Conservation (phyloP, 2,888 invertebrate species). For the Drosophila setosimentum region DNA sequence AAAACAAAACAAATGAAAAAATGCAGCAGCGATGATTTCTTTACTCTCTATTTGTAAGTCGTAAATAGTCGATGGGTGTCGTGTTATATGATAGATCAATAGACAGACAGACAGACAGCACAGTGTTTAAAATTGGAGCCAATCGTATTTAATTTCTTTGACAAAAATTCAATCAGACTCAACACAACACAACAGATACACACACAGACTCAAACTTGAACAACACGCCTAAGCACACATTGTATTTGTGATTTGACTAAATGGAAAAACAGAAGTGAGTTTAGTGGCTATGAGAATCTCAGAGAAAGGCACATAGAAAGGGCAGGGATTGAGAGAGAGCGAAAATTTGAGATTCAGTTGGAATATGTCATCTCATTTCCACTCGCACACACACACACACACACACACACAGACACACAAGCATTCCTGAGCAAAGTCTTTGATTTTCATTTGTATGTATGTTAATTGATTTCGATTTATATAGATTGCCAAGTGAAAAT, state of each 20-base stretch:
- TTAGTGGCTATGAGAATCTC: constrained; percentile 43
- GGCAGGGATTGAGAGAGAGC: constrained; percentile 6
- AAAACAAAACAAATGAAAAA: constrained; percentile 10
- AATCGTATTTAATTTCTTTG: constrained; percentile 59
- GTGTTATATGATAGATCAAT: constrained; percentile 20
- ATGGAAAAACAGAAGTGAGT: constrained; percentile 43
- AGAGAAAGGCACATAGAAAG: constrained; percentile 20
- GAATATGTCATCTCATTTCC: constrained; percentile 20
- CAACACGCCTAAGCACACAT: constrained; percentile 44
- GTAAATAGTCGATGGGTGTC: constrained; percentile 42
- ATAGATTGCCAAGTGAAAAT: constrained; percentile 24
- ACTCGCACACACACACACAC: constrained; percentile 33
- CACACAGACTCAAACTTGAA: constrained; percentile 7
- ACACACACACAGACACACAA: constrained; percentile 36
- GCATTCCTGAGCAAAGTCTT: constrained; percentile 73
- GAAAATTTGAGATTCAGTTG: constrained; percentile 13
- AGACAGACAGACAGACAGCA: constrained; percentile 21
- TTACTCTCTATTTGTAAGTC: constrained; percentile 55
- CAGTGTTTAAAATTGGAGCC: constrained; percentile 47
- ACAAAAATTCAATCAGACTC: constrained; percentile 35
- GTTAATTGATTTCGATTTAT: constrained; percentile 36
- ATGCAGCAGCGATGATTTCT: constrained; percentile 54
- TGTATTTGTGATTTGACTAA: constrained; percentile 70
- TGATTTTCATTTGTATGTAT: constrained; percentile 56
- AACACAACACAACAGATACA: constrained; percentile 23